Base-by-base conservation (phyloP, 2,797 vertebrate genomes). In the Phalloptychus januarius region DNA sequence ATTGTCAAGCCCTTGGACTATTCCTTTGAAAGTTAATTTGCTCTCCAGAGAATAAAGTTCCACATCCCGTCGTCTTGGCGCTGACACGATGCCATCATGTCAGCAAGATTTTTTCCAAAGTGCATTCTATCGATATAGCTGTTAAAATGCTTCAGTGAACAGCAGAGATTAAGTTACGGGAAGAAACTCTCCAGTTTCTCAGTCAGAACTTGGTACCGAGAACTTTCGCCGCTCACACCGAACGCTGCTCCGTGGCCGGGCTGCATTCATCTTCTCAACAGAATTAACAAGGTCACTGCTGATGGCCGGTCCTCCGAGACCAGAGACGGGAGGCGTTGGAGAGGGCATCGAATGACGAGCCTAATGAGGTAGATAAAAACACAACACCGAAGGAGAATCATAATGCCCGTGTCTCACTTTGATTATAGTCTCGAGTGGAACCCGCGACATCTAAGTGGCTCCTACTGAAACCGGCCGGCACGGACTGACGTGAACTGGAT, bases 321-420 rank as follows among this genome's bases (percentile, higher is more conserved):
- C 44, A 54, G 67, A 79, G 83, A 79, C 70, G 6, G 77, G 72
- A 73, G 72, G 80, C 78, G 67, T 78, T 65, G 72, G 76, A 81
- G 76, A 81, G 56, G 75, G 90, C 78, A 82, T 94, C 87, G 70
- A 75, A 87, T 92, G 88, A 89, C 90, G 38, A 58, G 72, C 74
- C 83, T 63, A 52, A 78, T 74, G 71, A 86, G 75, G 61, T 42
- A 25, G 78, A 77, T 73, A 74, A 70, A 69, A 40, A 67, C 36
- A 42, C 65, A 13, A 67, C 18, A 40, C 63, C 25, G 36, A 40
- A 44, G n/a, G 23, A 28, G 38, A 70, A 44, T 70, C 67, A n/a
- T 44, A 70, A 70, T 70, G 67, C 10, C 40, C 0, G 23, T 6
- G 31, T 31, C 45, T 72, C 28, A 36, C 16, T 31, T 48, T 72